Evolutionary conservation across 2,888 invertebrate genomes (phyloP), one percentile per base, ranked within the genome.

Genomic region (Ophion obscuratus): DNA sequence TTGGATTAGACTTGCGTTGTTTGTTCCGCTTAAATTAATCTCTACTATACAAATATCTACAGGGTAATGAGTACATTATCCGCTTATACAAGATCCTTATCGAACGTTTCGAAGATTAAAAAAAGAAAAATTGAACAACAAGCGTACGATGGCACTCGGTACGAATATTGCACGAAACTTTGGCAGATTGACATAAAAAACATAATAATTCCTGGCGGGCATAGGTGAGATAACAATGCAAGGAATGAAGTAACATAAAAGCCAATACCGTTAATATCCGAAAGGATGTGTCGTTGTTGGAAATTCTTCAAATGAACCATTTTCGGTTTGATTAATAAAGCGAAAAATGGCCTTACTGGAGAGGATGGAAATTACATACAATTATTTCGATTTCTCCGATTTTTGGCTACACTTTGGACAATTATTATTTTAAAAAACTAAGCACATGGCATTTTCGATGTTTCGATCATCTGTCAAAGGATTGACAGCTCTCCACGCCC

Each of bases 31-130:
- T 87, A 90, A 88, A 87, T 90, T 90, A 91, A 89, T 91, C 87
- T 90, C 93, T 93, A 93, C 93, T 93, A 93, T 94, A 94, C 94
- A 94, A 91, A 89, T 94, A 94, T 94, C 94, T 94, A 94, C 94
- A 94, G 91, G 90, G 91, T 92, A 92, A 89, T 92, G 91, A 92
- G 92, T 93, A 92, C 91, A 90, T 88, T 90, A 89, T 91, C 89
- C 90, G 84, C 90, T 86, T 78, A 78, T 70, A 86, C 77, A 79
- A 79, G 76, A 81, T 81, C 81, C 74, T 85, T 81, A 83, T 86
- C 86, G 86, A 86, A 83, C 86, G 83, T 70, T 81, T 71, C 73
- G 57, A 74, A 59, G 27, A 27, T 47, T 62, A n/a, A 68, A 67
- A 68, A 67, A 71, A 9, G 17, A 71, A 31, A 59, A 31, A 70